These are phyloP conservation scores for Tipula lateralis DNA, from an alignment of 2,888 invertebrate genomes.

Conservation along the genomic window DNA sequence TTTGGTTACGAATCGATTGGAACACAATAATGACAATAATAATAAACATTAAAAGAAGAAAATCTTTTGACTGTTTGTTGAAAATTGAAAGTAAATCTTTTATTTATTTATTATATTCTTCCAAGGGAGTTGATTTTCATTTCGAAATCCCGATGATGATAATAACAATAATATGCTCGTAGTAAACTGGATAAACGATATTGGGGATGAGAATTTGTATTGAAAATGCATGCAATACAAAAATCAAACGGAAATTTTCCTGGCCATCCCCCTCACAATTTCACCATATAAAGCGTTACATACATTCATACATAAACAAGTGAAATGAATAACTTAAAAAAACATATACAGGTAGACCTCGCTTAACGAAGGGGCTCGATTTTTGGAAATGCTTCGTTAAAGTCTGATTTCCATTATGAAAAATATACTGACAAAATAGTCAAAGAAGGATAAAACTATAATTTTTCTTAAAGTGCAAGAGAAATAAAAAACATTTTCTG, in stretches of 20 bases:
- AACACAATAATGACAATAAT: background rate
- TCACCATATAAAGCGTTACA: background rate
- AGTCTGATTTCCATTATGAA: too few relatives aligned
- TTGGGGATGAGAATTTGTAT: background rate
- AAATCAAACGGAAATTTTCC: background rate
- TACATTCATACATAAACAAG: background rate
- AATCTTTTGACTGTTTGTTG: background rate
- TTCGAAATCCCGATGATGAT: background rate
- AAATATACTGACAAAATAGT: too few relatives aligned
- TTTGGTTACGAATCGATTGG: background rate
- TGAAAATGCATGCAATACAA: background rate
- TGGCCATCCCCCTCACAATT: background rate
- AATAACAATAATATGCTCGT: background rate
- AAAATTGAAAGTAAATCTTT: slow-evolving; percentile 4
- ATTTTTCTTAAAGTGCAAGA: too few relatives aligned
- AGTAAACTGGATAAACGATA: background rate
- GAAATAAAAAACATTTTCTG: too few relatives aligned
- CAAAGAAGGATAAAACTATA: too few relatives aligned
- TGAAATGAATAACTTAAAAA: slow-evolving; percentile 4
- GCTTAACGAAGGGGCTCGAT: too few relatives aligned
- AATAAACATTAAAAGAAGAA: background rate
- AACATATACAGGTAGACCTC: too few relatives aligned
- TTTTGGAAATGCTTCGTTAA: too few relatives aligned
- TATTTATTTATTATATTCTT: background rate
- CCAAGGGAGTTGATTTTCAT: background rate